Percentiles rank a stretch among this genome's conserved stretches.
Conservation (phyloP, 2,113 vertebrate genomes). For the Paracanthobrama guichenoti region DNA sequence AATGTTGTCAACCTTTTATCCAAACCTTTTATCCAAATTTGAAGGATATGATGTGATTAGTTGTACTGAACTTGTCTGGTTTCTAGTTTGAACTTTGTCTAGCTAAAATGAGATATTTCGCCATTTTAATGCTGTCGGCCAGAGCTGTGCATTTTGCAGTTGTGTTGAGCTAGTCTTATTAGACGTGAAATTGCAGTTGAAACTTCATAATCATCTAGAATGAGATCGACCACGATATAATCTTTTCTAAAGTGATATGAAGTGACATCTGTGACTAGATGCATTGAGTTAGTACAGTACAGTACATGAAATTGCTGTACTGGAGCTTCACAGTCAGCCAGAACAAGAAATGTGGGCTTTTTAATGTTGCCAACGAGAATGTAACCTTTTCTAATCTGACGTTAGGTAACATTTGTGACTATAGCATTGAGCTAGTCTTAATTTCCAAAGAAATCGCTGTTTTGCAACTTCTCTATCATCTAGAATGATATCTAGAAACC, state of each 20-base stretch:
- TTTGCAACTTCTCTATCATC: not conserved
- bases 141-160: too few species aligned
- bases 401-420: not conserved
- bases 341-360: not conserved
- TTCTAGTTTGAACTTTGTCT: too few species aligned
- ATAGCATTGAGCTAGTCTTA: not conserved
- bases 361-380: not conserved
- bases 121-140: not conserved
- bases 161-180: too few species aligned
- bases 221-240: not conserved
- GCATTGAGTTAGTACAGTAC: not conserved
- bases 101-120: not conserved
- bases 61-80: too few species aligned
- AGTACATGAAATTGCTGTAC: not conserved
- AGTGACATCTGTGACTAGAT: not conserved
- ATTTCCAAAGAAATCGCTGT: not conserved
- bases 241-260: not conserved
- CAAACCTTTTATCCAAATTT: too few species aligned
- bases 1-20: not conserved
- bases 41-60: not conserved
- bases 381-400: not conserved
- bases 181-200: not conserved
- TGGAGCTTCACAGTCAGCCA: not conserved
- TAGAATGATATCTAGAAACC: not conserved
- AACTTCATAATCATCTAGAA: not conserved